Percentiles rank a stretch among this genome's conserved stretches.
These are phyloP conservation scores for Leucophora obtusa DNA, from an alignment of 2,888 invertebrate species.

Conservation along the genomic window DNA sequence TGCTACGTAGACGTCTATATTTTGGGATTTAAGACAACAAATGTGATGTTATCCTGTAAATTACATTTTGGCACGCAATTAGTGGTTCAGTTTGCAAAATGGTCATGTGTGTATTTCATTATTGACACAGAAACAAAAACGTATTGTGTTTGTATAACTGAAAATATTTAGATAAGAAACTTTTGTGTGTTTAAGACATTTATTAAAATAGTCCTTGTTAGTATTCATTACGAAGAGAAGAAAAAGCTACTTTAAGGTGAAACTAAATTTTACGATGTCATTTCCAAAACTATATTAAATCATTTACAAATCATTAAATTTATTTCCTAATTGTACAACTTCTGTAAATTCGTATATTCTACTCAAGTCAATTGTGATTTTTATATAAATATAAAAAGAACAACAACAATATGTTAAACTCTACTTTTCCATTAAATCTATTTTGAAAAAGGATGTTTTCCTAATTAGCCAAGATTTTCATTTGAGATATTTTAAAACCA, in stretches of 20 bases:
- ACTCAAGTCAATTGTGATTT: no score
- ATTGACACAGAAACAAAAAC: slow-evolving; percentile 57
- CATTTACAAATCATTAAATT: no score
- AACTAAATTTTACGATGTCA: not conserved
- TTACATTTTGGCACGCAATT: slow-evolving; percentile 78
- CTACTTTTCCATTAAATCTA: not conserved
- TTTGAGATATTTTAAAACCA: slow-evolving; percentile 45
- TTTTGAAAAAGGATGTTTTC: slow-evolving; percentile 17
- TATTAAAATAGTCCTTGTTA: slow-evolving; percentile 26
- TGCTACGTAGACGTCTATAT: slow-evolving; percentile 1
- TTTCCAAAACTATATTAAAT: no score
- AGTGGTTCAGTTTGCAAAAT: slow-evolving; percentile 70
- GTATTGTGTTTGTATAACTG: slow-evolving; percentile 41
- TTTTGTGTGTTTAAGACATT: slow-evolving; percentile 23
- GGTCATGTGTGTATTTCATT: slow-evolving; percentile 56
- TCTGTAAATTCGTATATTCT: no score
- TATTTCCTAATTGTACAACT: no score
- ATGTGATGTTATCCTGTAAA: slow-evolving; percentile 73
- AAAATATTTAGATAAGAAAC: slow-evolving; percentile 40
- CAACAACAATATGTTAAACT: slow-evolving; percentile 10
- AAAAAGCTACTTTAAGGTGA: not conserved
- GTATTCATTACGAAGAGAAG: no score
- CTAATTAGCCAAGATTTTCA: slow-evolving; percentile 64
- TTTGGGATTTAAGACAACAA: slow-evolving; percentile 58
- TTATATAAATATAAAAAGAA: slow-evolving; percentile 3